Base-by-base conservation (phyloP, 2,888 invertebrate species). In the Andrena chrysosceles region DNA sequence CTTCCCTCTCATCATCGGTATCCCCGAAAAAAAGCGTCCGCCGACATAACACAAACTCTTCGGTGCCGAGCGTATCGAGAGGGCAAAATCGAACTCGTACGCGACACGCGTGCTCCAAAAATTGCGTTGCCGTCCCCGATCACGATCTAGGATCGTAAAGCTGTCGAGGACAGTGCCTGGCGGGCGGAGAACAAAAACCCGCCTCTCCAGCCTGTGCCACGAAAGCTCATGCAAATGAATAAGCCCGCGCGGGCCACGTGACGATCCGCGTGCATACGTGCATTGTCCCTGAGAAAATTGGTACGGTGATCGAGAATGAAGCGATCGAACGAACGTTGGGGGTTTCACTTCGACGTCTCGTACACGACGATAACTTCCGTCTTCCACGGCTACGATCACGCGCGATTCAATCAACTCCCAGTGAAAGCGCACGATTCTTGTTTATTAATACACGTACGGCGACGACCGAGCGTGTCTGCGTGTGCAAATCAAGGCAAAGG, bases 351-450 rank as follows among this genome's bases (percentile, higher is more conserved):
- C 67, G 67, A 71, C 80, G 59, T 78, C 73, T 16, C 77, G 20
- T 67, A 76, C 26, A 56, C 74, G 76, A 62, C 81, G 85, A 84
- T 84, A 87, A 86, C 82, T 87, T 86, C 84, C 78, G 81, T 42
- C 68, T 72, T 31, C 76, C 35, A 29, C 35, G 54, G 29, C 62
- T 81, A 42, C 20, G 75, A 79, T 81, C 75, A 48, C 66, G 67
- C 56, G 64, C 80, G 74, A 82, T 80, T 80, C 81, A 76, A 83
- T 87, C 83, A 83, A 83, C 81, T 74, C 74, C 33, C 63, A 64
- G 83, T 83, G 86, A 87, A 84, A 85, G 84, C 83, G 83, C 76
- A 72, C 75, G 83, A 83, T 68, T 63, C 72, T 66, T 63, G 69
- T 82, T 83, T 87, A 81, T 85, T 84, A 80, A 85, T 77, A 54